These are phyloP conservation scores for Percopsis transmontana DNA, from an alignment of 2,113 vertebrate species.

Conservation along the genomic window DNA sequence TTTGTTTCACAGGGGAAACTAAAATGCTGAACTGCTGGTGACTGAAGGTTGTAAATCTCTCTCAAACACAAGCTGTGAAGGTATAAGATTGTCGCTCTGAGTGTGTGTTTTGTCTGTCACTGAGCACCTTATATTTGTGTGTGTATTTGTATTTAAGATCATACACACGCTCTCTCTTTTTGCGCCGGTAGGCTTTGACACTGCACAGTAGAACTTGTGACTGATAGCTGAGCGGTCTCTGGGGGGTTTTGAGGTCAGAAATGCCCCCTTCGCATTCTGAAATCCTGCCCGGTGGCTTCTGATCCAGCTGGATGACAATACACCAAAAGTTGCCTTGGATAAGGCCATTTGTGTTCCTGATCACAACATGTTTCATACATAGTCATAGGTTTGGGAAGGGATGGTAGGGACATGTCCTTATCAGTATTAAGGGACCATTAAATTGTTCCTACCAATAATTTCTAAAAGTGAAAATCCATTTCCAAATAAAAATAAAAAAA, in stretches of 20 bases:
- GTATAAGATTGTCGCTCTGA: background rate
- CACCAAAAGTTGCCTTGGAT: background rate
- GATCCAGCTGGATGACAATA: conserved; percentile 16
- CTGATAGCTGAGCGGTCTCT: conserved; percentile 6
- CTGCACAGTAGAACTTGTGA: conserved; percentile 6
- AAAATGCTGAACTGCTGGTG: conserved; percentile 34
- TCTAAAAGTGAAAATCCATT: too few species aligned
- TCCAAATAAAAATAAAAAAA: too few species aligned
- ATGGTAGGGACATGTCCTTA: too few species aligned
- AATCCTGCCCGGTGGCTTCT: conserved; percentile 4
- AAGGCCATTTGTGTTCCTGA: background rate
- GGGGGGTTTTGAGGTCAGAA: conserved; percentile 19
- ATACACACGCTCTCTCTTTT: background rate
- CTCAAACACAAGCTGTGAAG: conserved; percentile 44
- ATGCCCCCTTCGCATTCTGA: conserved; percentile 15
- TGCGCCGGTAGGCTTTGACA: background rate
- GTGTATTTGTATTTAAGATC: conserved; percentile 10
- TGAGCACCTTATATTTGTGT: background rate
- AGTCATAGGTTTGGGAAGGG: too few species aligned
- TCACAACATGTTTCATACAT: too few species aligned
- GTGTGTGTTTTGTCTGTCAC: conserved; percentile 2
- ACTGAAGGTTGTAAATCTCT: conserved; percentile 51
- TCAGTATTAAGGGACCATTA: too few species aligned
- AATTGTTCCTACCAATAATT: too few species aligned
- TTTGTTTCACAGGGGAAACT: conserved; percentile 24